Evolutionary conservation across 2,113 vertebrate species (phyloP), one percentile per base, ranked within the genome.

Genomic region (Sus scrofa): DNA sequence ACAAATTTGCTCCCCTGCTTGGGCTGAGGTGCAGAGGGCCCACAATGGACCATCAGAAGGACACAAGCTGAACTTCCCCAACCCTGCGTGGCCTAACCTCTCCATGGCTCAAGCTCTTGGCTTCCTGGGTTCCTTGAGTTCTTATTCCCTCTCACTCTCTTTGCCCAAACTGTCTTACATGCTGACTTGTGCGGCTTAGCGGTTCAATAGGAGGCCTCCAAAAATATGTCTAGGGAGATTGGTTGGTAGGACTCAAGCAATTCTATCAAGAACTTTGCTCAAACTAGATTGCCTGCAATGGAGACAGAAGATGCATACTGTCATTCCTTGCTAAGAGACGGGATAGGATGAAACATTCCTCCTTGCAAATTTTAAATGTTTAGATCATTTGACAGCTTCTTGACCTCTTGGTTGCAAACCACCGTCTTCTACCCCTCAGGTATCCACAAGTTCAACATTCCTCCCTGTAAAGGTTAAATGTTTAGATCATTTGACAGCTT

Each of bases 381-480:
- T 37, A 63, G 44, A 44, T 44, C 44, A 68, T 67, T 26, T 18
- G 86, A 78, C n/a, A 70, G 56, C 4, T 70, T 89, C 56, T 79
- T 81, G 26, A 77, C 71, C 34, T 89, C 39, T 83, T 27, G 34
- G 67, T 26, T 86, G 70, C 32, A 84, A 95, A 90, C 10, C 7
- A 50, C 52, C 13, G 44, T 56, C 65, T 39, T 62, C 65, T 37
- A 78, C 44, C 6, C 37, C 4, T 77, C 16, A 10, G 54, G 74
- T 56, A 34, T 81, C 26, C 82, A 62, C 52, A 90, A 95, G 32
- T 15, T 70, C 89, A 60, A 77, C n/a, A n/a, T n/a, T n/a, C n/a
- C n/a, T n/a, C n/a, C n/a, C n/a, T n/a, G n/a, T n/a, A n/a, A n/a
- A n/a, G n/a, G n/a, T n/a, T n/a, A n/a, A n/a, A n/a, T n/a, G n/a